phyloP scores from a whole-genome alignment of 2,113 vertebrate species.

The Otocyon megalotis region DNA sequence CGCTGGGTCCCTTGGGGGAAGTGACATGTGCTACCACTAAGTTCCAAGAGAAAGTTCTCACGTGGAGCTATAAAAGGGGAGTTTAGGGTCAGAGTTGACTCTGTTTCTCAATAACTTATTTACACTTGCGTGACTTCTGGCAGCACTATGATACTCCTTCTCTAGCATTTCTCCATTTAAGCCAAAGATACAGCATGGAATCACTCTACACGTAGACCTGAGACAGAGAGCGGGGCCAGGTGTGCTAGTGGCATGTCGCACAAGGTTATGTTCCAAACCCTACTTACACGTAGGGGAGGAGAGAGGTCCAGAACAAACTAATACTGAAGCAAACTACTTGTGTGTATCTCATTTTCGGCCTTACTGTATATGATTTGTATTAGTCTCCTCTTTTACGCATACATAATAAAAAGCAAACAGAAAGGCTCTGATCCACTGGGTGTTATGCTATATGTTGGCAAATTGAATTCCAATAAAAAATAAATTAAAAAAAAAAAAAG shows the following conservation, averaged over 20 bases:
- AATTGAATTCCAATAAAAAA: too few relatives aligned
- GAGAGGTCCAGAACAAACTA: background rate
- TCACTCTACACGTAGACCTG: background rate
- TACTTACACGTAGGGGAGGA: background rate
- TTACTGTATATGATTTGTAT: background rate
- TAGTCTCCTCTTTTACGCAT: background rate
- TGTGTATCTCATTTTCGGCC: background rate
- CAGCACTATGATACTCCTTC: background rate
- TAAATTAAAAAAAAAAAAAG: too few relatives aligned
- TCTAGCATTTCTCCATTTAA: background rate
- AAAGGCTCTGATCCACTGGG: background rate
- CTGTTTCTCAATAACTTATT: background rate
- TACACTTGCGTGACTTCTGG: background rate
- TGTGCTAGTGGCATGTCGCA: rapidly evolving
- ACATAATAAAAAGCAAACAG: background rate
- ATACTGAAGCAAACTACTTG: background rate
- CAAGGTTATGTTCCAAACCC: background rate
- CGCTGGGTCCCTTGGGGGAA: background rate
- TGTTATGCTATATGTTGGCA: too few relatives aligned
- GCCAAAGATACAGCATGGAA: background rate
- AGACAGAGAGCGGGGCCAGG: background rate
- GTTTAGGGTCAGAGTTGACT: background rate
- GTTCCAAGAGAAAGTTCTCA: background rate
- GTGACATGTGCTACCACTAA: background rate
- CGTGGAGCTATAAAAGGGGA: background rate